Conservation (phyloP, 2,113 vertebrate species). For the Cyphomyrus discorhynchus region DNA sequence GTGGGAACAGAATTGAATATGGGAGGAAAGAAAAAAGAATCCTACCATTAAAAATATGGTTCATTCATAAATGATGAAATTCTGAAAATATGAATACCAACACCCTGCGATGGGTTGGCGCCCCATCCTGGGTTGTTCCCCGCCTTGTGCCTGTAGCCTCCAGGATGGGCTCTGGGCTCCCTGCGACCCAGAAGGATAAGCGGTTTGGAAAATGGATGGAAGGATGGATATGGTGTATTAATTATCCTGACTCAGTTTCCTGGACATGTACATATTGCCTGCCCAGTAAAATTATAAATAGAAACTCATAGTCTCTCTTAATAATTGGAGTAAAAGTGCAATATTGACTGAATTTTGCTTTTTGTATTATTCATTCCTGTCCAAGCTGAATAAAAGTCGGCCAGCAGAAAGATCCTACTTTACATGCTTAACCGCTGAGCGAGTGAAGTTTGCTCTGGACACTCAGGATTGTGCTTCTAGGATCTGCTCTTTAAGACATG, state of each 20-base stretch:
- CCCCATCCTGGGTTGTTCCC: neutral
- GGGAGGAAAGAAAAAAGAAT: neutral
- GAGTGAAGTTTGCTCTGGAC: neutral
- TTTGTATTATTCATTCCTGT: neutral
- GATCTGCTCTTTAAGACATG: conserved; percentile 20
- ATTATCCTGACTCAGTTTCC: neutral
- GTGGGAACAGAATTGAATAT: neutral
- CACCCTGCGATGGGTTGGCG: neutral
- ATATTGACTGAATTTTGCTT: neutral
- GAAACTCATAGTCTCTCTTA: neutral
- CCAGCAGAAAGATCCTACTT: neutral
- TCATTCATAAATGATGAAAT: neutral
- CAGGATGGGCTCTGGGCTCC: neutral
- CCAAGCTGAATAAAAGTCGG: neutral
- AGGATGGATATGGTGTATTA: neutral
- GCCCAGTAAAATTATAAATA: neutral
- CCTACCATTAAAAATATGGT: neutral
- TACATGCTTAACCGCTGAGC: neutral
- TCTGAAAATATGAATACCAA: neutral
- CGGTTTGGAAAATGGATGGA: neutral
- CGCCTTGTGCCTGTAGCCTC: neutral
- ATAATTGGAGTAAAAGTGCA: neutral
- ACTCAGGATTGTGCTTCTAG: neutral
- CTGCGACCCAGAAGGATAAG: neutral
- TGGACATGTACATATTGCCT: neutral